Conservation (phyloP, 2,888 invertebrate genomes). For the Nineta flava region DNA sequence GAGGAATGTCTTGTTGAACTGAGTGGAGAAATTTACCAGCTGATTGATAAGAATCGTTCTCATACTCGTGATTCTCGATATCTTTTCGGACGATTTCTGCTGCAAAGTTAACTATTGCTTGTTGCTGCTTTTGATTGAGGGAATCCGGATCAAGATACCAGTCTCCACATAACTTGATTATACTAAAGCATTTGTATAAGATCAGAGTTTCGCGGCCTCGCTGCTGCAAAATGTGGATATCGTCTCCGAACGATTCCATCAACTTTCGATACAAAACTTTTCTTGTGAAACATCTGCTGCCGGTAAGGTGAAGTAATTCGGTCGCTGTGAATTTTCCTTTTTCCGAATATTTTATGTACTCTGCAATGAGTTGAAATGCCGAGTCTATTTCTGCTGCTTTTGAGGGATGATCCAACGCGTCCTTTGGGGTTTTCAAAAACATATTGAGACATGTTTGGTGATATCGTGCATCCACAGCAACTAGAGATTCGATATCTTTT, state of each 20-base stretch:
- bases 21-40: not conserved
- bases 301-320: no score
- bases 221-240: not conserved
- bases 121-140: not conserved
- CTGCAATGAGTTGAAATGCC: no score
- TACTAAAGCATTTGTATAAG: not conserved
- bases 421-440: not conserved
- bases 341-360: no score
- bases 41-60: not conserved
- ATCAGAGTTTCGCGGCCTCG: not conserved
- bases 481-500: no score
- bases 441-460: not conserved
- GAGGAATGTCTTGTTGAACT: not conserved
- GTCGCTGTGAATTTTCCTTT: no score
- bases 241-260: not conserved
- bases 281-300: no score
- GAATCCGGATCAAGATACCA: not conserved
- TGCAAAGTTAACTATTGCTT: not conserved
- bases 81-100: not conserved
- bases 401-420: no score
- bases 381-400: no score
- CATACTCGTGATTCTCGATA: not conserved
- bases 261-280: no score
- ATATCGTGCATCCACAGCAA: not conserved
- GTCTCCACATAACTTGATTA: not conserved